Evolutionary conservation across 2,113 vertebrate genomes (phyloP), one percentile per base, ranked within the genome.

Genomic region (Orientallactaga bullata): DNA sequence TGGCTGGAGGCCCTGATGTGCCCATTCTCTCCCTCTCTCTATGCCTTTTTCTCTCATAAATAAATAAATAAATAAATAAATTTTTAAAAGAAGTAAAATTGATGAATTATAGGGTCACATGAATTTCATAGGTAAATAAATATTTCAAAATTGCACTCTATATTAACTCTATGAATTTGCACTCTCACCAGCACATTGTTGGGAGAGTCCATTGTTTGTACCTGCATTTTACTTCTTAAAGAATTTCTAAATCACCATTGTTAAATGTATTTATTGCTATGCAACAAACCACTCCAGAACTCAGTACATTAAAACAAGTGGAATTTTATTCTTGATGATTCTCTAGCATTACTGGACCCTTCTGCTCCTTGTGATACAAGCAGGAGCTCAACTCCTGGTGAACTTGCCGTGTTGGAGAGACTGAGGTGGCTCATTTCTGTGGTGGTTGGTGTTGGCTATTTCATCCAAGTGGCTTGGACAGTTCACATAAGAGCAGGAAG

Each of bases 1-100:
- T n/a, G n/a, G n/a, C n/a, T n/a, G n/a, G n/a, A n/a, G n/a, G n/a
- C n/a, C n/a, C n/a, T n/a, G n/a, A n/a, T n/a, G n/a, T n/a, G n/a
- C n/a, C n/a, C n/a, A n/a, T n/a, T n/a, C n/a, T n/a, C n/a, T n/a
- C n/a, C n/a, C n/a, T n/a, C n/a, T n/a, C n/a, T n/a, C n/a, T n/a
- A n/a, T n/a, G n/a, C n/a, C n/a, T n/a, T n/a, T n/a, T n/a, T n/a
- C n/a, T n/a, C n/a, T n/a, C n/a, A n/a, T n/a, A n/a, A n/a, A n/a
- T n/a, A n/a, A n/a, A n/a, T n/a, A n/a, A n/a, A n/a, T n/a, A n/a
- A n/a, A n/a, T n/a, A n/a, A n/a, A n/a, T n/a, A n/a, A n/a, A n/a
- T n/a, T n/a, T n/a, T n/a, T n/a, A n/a, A n/a, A 73, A 71, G 30
- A 86, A 76, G 42, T 47, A 5, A 23, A 92, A 87, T 80, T 86